phyloP scores from a whole-genome alignment of 2,113 vertebrate genomes.

The Poicephalus meyeri region DNA sequence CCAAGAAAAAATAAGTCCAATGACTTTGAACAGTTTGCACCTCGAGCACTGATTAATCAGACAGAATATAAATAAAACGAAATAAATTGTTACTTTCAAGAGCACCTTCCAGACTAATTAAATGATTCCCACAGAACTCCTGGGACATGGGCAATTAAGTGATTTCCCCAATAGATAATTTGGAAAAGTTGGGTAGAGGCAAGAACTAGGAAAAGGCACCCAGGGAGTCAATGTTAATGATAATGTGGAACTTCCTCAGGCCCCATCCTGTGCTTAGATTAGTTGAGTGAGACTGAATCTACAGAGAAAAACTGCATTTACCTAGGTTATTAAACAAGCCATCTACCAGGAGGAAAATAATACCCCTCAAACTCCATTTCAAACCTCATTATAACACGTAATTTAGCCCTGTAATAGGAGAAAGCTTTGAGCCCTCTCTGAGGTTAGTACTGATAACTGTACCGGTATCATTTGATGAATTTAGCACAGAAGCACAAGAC shows the following conservation, averaged over 20 bases:
- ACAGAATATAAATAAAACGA: conserved; percentile 39
- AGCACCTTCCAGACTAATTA: conserved; percentile 53
- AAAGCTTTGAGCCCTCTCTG: not conserved
- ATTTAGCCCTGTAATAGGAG: not conserved
- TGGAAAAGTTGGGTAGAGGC: not conserved
- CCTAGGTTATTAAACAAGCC: not conserved
- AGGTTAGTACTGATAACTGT: not conserved
- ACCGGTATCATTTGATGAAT: not conserved
- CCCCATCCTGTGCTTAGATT: not conserved
- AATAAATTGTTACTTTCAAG: conserved; percentile 30
- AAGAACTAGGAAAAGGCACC: not conserved
- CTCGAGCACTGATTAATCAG: not conserved
- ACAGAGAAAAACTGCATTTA: not conserved
- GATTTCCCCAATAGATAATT: conserved; percentile 50
- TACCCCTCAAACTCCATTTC: not conserved
- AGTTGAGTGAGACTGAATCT: not conserved
- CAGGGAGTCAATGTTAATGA: conserved; percentile 11
- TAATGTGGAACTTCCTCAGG: not conserved
- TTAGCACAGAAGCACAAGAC: not conserved
- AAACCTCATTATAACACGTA: not conserved
- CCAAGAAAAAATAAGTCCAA: not conserved
- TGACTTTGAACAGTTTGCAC: conserved; percentile 36
- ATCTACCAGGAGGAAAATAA: not conserved
- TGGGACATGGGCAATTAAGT: conserved; percentile 43
- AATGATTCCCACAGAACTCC: not conserved